A percentile compares a stretch with the other conserved stretches of the same genome.
Conservation (phyloP, 2,888 invertebrate species). For the Thecophora atra region DNA sequence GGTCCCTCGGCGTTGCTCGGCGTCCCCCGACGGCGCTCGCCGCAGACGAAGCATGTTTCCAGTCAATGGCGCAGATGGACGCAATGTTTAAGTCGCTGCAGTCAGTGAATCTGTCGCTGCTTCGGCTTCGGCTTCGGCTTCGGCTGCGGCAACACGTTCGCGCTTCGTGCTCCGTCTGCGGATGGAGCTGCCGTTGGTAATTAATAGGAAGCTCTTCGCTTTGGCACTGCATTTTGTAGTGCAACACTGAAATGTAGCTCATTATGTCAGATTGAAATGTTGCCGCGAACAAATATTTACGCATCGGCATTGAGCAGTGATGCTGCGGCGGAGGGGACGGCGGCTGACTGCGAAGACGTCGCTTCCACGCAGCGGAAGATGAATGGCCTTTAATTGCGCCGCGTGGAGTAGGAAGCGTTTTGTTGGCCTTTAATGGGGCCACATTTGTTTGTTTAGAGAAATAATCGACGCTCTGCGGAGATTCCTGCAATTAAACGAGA, state of each 20-base stretch:
- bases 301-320: conserved; percentile 15
- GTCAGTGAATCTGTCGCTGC: background rate
- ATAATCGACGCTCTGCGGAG: background rate
- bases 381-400: conserved; percentile 30
- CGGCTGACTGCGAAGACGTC: background rate
- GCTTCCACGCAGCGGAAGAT: conserved; percentile 4
- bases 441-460: conserved; percentile 39
- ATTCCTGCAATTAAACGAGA: background rate
- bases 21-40: background rate
- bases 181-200: conserved; percentile 30
- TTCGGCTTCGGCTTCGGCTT: background rate
- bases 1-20: background rate
- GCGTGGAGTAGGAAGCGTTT: conserved; percentile 45
- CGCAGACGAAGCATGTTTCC: conserved; percentile 18
- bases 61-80: background rate
- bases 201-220: conserved; percentile 40
- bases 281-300: conserved; percentile 54
- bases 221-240: conserved; percentile 43
- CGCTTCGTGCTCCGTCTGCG: background rate
- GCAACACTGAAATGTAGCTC: conserved; percentile 56
- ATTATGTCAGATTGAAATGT: conserved; percentile 67
- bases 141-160: background rate
- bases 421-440: conserved; percentile 43
- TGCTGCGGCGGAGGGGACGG: background rate
- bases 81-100: background rate